Base-by-base conservation (phyloP, 2,113 vertebrate species). In the Proterorhinus semilunaris region DNA sequence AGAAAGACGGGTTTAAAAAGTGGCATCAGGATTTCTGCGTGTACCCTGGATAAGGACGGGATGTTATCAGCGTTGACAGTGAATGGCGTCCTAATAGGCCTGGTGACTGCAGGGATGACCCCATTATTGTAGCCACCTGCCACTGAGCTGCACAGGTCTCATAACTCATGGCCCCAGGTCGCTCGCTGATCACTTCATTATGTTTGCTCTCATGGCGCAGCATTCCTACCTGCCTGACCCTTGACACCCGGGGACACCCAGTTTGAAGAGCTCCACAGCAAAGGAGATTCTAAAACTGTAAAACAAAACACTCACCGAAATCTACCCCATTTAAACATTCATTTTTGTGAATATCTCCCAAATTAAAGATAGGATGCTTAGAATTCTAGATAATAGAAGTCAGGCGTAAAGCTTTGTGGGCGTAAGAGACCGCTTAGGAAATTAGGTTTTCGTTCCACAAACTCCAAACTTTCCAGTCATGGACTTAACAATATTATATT, bases 171-270 rank as follows among this genome's bases (percentile, higher is more conserved):
- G 81, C 36, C 50, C 12, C 52, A 44, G 74, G 69, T 71, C 65
- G 57, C 13, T 57, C 75, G 64, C 74, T 69, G 84, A 81, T 80
- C 72, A 77, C 74, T 86, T 82, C 81, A 90, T 90, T 80, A 87
- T 80, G 85, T 80, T 77, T 27, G 13, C 74, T 82, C 76, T 74
- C 67, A 71, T 57, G 66, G 76, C 51, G 80, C 76, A 21, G 75
- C 86, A 84, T 88, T 90, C 86, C 86, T 87, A 71, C 66, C 79
- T 77, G 68, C 55, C 27, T 83, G 78, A 51, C 80, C 83, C 79
- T 8, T 76, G 71, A 83, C 78, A 78, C 53, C 48, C 10, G 43
- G 45, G 43, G 45, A 12, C 66, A 65, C 43, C 66, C 80, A 83
- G 79, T 53, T 75, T 58, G 53, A 52, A 75, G 27, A 65, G 16